Percentiles rank a stretch among this genome's conserved stretches.
Evolutionary conservation across 2,113 vertebrate genomes (phyloP).

Genomic region (Hystrix cristata): DNA sequence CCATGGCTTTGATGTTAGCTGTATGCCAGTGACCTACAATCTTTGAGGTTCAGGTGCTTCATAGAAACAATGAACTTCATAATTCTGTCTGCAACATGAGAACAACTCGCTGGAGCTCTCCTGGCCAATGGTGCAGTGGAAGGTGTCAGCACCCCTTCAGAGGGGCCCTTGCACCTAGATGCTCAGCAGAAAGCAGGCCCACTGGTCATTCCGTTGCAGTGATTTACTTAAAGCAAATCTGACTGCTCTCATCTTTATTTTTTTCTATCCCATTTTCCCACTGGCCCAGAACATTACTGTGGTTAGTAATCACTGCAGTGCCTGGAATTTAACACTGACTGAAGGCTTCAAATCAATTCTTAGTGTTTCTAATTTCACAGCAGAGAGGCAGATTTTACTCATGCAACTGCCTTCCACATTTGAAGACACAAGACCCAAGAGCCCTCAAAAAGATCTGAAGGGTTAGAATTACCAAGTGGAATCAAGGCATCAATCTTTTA

Average conservation of each 20-base stretch:
- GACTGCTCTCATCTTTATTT: conserved; percentile 1
- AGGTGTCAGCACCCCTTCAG: background rate
- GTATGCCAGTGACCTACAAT: background rate
- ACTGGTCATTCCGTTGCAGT: background rate
- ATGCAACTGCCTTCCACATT: conserved; percentile 78
- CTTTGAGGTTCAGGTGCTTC: conserved; percentile 6
- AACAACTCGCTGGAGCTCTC: background rate
- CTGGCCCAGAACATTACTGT: conserved; percentile 53
- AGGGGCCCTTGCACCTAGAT: background rate
- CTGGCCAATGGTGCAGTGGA: background rate
- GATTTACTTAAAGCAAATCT: conserved; percentile 43
- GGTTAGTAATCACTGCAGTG: conserved; percentile 55
- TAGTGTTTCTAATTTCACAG: conserved; percentile 63
- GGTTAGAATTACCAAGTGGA: conserved; percentile 82
- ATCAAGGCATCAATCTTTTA: conserved; percentile 69
- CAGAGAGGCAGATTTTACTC: conserved; percentile 59
- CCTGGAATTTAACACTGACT: background rate
- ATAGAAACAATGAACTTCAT: background rate
- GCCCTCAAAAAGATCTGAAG: conserved; percentile 76
- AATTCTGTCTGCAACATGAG: background rate
- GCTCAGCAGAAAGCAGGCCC: conserved; percentile 10
- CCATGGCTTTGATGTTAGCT: background rate
- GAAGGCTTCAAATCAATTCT: background rate
- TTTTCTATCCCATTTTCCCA: conserved; percentile 49
- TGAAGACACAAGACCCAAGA: conserved; percentile 79